A percentile compares a stretch with the other conserved stretches of the same genome.
Evolutionary conservation across 2,888 invertebrate species (phyloP).

Genomic region (Amphipoea lucens): DNA sequence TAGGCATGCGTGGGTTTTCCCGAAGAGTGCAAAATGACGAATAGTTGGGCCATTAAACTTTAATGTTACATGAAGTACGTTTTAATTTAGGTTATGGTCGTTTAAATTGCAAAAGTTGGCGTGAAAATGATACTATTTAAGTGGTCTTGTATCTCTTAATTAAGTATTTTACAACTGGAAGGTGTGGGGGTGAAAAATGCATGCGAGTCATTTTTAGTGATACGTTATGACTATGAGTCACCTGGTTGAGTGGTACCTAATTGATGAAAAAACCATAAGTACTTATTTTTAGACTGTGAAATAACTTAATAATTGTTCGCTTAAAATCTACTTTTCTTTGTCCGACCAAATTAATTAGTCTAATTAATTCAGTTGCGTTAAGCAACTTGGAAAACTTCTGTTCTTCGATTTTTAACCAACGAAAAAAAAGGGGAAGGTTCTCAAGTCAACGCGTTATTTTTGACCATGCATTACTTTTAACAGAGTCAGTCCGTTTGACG

Average conservation of each 20-base stretch:
- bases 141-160: constrained; percentile 16
- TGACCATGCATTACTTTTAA: not conserved
- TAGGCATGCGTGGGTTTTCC: constrained; percentile 38
- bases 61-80: constrained; percentile 57
- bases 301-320: not conserved
- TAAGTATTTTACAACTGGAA: constrained; percentile 30
- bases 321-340: not conserved
- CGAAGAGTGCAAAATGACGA: constrained; percentile 53
- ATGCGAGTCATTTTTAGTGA: constrained; percentile 19
- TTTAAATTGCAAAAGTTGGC: constrained; percentile 48
- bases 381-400: not conserved
- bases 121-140: constrained; percentile 35
- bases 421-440: not conserved
- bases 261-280: not conserved
- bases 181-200: constrained; percentile 3
- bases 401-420: not conserved
- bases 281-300: not conserved
- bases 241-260: not conserved
- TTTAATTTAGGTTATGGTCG: constrained; percentile 63
- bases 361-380: not conserved
- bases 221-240: constrained; percentile 15
- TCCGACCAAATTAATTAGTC: not conserved
- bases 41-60: constrained; percentile 49
- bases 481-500: not conserved
- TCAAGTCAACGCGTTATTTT: not conserved